Evolutionary conservation across 2,797 vertebrate genomes (phyloP), one percentile per base, ranked within the genome.

Genomic region (Apogon hyalosoma): DNA sequence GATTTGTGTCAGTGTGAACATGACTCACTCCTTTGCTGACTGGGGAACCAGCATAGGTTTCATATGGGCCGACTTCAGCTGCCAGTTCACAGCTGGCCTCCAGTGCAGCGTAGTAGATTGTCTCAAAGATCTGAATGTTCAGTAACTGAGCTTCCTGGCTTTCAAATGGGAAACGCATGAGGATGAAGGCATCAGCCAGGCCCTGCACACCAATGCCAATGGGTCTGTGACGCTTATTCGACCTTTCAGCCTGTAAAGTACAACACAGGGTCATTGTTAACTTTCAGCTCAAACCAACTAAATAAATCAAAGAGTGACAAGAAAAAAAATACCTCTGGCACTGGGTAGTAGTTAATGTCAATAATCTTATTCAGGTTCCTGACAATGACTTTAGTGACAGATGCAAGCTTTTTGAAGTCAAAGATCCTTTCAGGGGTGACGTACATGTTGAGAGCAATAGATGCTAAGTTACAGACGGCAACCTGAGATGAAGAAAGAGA

Each of bases 141-240:
- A 99, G 81, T 33, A 87, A 56, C 88, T 98, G 97, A 7, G 97
- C 98, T 83, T 97, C 92, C 0, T 92, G 56, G 24, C 97, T 98
- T 71, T 99, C 98, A 10, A 97, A 99, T 0, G 98, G 97, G 48
- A 91, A 95, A 15, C 98, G 88, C 98, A 99, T 97, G 1, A 99
- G 88, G 88, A 99, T 98, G 88, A 99, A 99, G 12, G 97, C 95
- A 4, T 99, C 97, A 0, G 97, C 98, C 86, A 99, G 90, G 45
- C 97, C 98, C 88, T 99, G 98, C 21, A 99, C 97, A 0, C 98
- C 98, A 0, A 99, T 97, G 18, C 98, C 98, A 1, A 99, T 96
- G 6, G 98, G 98, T 6, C 97, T 93, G 75, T 99, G 97, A 1
- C 94, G 93, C 63, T 82, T 95, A 94, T 99, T 99, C 7, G 98